Evolutionary conservation across 2,888 invertebrate species (phyloP), one percentile per base, ranked within the genome.

Genomic region (Aethes cnicana): DNA sequence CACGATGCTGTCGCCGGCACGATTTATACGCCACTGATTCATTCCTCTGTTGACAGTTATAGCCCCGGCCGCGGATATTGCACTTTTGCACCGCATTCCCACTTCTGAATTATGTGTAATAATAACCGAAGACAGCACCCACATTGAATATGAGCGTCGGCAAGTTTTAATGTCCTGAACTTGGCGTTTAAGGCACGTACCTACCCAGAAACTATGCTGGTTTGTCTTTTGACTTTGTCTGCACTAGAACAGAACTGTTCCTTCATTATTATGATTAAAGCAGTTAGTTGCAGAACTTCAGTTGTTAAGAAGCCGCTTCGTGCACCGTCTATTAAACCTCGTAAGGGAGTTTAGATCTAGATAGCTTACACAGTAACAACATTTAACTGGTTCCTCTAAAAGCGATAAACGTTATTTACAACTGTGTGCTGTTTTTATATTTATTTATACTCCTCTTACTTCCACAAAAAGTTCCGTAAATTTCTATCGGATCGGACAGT

Each of bases 11-110:
- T 84, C 79, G 74, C 68, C 66, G 63, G 62, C 54, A 69, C 72
- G 78, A 87, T 86, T 86, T 87, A 87, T 85, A 68, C 59, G 65
- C 69, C 77, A 77, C 75, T 87, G 87, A 89, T 87, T 88, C 86
- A 86, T 87, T 78, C 73, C 66, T 59, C 68, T 66, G 84, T 73
- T 82, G 84, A 86, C 84, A 82, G 81, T 84, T 84, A 84, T 84
- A 80, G 85, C 82, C 69, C 68, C 59, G 58, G 59, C 72, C 69
- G 77, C 77, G 79, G 81, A 84, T 85, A 84, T 84, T 85, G 83
- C 84, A 82, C 84, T 84, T 81, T 81, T 84, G 83, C 81, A 68
- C 72, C 73, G 72, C 80, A 74, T 80, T 80, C 80, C 71, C 68
- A 72, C 74, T 76, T 44, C 69, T 82, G 77, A 84, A 81, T 77